Base-by-base conservation (phyloP, 2,797 vertebrate species). In the Silurus lanzhouensis region DNA sequence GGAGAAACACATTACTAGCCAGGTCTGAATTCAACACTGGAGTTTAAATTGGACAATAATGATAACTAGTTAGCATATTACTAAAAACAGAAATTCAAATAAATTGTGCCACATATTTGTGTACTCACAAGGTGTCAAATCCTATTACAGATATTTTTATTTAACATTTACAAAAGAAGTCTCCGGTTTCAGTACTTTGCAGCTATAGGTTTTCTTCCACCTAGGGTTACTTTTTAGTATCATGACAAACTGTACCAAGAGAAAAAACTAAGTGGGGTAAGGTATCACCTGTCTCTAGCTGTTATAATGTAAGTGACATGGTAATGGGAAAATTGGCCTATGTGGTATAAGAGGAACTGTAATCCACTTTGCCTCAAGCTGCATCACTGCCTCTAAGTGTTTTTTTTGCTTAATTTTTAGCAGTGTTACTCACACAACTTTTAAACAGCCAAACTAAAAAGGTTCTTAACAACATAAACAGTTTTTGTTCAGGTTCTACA, bases 1-100 rank as follows among this genome's bases (percentile, higher is more conserved):
- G 71, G 78, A 81, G 63, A 76, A 82, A 76, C 60, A 82, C 57
- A 70, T 83, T 83, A 38, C 76, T 64, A 74, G 22, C 27, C 55
- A 13, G 57, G 22, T 81, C 7, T 20, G 57, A 81, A 27, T 52
- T 63, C 57, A 64, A 48, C 31, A 63, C 44, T 22, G 10, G 67
- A 0, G n/a, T 8, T 72, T 61, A 70, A 71, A 61, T 52, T 44
- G 48, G 55, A 12, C 52, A 25, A 6, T 67, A 10, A 66, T 66
- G 63, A 13, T 58, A 77, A 58, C 6, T 58, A 77, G 13, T 57
- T 20, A 77, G 38, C 38, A 38, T 5, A 27, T 20, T 63, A 20
- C 10, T 22, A 7, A 60, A 58, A 60, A 52, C 48, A 38, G 27
- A 20, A 27, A 20, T 13, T 77, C 5, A 12, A 38, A 38, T 44